A percentile compares a stretch with the other conserved stretches of the same genome.
Conservation (phyloP, 2,797 vertebrate species). For the Mus caroli region DNA sequence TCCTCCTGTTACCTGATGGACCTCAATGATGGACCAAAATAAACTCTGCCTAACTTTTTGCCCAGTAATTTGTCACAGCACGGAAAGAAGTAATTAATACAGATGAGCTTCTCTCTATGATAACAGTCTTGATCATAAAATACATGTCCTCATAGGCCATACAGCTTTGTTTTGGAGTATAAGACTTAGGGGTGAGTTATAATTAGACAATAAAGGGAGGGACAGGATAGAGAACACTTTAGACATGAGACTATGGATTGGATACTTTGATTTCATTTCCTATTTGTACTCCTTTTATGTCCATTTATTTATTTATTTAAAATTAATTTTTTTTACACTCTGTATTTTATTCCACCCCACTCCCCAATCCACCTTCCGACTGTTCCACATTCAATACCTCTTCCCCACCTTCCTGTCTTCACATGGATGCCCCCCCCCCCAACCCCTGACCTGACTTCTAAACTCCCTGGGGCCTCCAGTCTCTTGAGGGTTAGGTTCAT, state of each 20-base stretch:
- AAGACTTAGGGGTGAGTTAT: background rate
- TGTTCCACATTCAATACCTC: no score
- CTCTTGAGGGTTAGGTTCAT: no score
- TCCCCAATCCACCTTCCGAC: no score
- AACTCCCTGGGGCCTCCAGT: no score
- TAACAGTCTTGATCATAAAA: background rate
- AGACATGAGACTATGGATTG: background rate
- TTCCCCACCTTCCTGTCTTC: no score
- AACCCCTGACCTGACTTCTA: no score
- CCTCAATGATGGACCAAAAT: background rate
- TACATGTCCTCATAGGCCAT: background rate
- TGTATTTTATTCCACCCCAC: no score
- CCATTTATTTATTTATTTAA: background rate
- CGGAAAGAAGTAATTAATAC: background rate
- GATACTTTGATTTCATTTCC: background rate
- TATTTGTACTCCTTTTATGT: background rate
- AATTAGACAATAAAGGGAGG: background rate
- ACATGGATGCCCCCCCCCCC: no score
- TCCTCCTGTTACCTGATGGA: background rate
- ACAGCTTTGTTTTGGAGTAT: background rate
- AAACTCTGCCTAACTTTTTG: background rate
- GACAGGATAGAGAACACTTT: background rate
- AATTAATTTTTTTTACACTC: no score
- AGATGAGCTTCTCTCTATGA: background rate
- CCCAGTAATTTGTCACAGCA: background rate